phyloP scores from a whole-genome alignment of 1,140 invertebrate species.

The Papilio polytes region DNA sequence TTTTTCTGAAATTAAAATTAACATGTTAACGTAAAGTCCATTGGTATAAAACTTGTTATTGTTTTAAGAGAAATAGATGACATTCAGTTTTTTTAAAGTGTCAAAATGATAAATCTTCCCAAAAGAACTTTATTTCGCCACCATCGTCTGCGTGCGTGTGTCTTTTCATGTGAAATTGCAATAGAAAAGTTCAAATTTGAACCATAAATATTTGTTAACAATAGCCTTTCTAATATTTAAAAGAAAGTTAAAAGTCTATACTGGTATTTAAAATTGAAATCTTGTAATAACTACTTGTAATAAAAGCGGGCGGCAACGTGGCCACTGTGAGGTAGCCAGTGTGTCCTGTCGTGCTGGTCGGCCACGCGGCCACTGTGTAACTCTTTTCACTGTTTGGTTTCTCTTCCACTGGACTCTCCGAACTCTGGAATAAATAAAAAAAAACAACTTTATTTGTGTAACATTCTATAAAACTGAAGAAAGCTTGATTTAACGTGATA shows the following conservation, averaged over 20 bases:
- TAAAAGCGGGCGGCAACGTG: constrained; percentile 87
- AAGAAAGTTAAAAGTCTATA: not conserved
- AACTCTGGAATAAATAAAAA: constrained; percentile 63
- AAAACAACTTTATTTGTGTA: not conserved
- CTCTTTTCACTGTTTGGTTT: constrained; percentile 79
- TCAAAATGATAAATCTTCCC: no score
- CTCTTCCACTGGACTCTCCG: constrained; percentile 73
- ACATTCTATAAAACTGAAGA: no score
- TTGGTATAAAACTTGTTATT: not conserved
- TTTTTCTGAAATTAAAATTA: constrained; percentile 7
- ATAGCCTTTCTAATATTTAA: not conserved
- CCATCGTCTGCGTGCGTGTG: not conserved
- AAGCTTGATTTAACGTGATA: not conserved
- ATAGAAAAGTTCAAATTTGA: not conserved
- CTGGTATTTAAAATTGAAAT: not conserved
- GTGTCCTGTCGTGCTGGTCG: constrained; percentile 91
- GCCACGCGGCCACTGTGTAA: constrained; percentile 88
- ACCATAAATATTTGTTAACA: not conserved
- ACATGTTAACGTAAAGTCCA: not conserved
- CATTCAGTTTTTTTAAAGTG: no score
- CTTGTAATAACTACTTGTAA: constrained; percentile 53
- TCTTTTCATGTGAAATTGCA: not conserved
- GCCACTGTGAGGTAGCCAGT: constrained; percentile 98
- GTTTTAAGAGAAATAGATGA: no score
- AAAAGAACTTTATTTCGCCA: not conserved